A percentile compares a stretch with the other conserved stretches of the same genome.
These are phyloP conservation scores for Prochilodus magdalenae DNA, from an alignment of 2,113 vertebrate species.

Conservation along the genomic window DNA sequence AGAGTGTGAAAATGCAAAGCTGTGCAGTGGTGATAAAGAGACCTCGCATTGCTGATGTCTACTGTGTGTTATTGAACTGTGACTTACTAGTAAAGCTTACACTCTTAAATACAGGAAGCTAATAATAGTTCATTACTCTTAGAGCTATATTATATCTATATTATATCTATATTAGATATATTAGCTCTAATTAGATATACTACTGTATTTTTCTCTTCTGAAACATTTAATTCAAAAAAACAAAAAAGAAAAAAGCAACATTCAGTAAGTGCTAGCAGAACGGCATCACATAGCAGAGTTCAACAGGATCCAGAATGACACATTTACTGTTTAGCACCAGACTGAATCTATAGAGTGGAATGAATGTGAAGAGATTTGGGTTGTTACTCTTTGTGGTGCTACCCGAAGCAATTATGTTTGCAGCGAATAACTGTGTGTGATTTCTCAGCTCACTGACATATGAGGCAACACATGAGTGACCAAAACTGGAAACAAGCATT, in stretches of 20 bases:
- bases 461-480: too few relatives aligned
- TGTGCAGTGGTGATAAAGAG: too few relatives aligned
- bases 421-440: background rate
- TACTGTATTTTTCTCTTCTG: background rate
- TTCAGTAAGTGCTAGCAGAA: too few relatives aligned
- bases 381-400: background rate
- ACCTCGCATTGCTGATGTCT: too few relatives aligned
- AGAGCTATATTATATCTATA: too few relatives aligned
- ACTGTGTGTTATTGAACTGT: background rate
- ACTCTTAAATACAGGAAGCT: background rate
- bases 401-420: background rate
- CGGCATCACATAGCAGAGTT: too few relatives aligned
- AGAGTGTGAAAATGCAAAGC: too few relatives aligned
- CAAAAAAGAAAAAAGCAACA: too few relatives aligned
- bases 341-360: background rate
- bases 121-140: slow-evolving; percentile 1
- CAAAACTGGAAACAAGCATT: too few relatives aligned
- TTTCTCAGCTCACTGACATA: too few relatives aligned
- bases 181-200: background rate
- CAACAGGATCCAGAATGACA: too few relatives aligned
- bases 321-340: background rate
- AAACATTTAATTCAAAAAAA: too few relatives aligned
- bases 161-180: background rate
- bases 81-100: background rate
- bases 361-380: background rate